Percentiles rank a stretch among this genome's conserved stretches.
phyloP scores from a whole-genome alignment of 1,140 invertebrate species.

The Apolygus lucorum region DNA sequence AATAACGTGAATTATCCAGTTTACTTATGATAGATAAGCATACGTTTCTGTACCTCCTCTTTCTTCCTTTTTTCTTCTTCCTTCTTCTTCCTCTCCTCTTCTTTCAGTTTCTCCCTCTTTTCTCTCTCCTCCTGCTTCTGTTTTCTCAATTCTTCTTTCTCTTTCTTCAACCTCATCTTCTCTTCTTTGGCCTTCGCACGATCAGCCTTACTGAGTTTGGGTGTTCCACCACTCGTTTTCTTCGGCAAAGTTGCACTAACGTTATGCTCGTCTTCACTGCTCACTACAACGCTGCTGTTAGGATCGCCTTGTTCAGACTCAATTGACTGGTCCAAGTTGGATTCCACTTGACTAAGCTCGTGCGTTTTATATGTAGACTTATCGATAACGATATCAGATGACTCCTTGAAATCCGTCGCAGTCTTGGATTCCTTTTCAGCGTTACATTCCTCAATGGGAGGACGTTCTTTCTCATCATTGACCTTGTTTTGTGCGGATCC shows the following conservation, averaged over 20 bases:
- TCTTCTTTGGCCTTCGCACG: conserved; percentile 4
- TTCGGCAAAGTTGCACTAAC: background rate
- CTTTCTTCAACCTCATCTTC: background rate
- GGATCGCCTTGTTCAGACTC: background rate
- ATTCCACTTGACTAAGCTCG: too few species aligned
- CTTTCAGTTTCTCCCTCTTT: conserved; percentile 9
- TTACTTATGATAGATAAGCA: too few species aligned
- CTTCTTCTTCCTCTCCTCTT: conserved; percentile 12
- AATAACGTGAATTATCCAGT: too few species aligned
- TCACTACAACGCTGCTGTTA: background rate
- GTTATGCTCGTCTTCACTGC: conserved; percentile 19
- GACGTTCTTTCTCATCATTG: too few species aligned
- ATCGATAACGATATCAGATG: too few species aligned
- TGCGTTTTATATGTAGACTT: too few species aligned
- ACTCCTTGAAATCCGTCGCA: too few species aligned
- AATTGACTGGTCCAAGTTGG: background rate
- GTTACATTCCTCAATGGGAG: too few species aligned
- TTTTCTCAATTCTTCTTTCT: conserved; percentile 3
- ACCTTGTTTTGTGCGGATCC: too few species aligned
- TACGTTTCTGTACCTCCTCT: too few species aligned
- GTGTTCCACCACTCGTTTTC: background rate
- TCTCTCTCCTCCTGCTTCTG: conserved; percentile 17
- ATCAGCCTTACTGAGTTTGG: background rate
- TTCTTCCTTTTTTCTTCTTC: conserved; percentile 14
- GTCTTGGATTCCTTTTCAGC: too few species aligned